A percentile compares a stretch with the other conserved stretches of the same genome.
phyloP scores from a whole-genome alignment of 2,888 invertebrate species.

The Tanytarsus gracilentus region DNA sequence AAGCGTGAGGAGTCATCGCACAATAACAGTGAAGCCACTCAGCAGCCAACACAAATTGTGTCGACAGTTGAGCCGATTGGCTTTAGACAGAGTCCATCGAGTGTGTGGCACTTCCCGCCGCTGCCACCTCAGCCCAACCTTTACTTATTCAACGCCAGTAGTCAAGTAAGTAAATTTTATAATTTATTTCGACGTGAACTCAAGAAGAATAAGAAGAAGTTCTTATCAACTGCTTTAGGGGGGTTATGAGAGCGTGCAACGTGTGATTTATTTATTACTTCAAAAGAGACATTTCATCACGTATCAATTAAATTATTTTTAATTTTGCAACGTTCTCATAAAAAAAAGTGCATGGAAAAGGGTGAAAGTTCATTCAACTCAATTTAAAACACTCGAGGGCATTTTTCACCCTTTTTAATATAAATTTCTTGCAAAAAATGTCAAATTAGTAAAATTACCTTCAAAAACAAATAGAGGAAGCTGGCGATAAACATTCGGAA shows the following conservation, averaged over 20 bases:
- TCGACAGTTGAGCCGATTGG: constrained; percentile 47
- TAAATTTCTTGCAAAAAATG: background rate
- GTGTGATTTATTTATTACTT: too few relatives aligned
- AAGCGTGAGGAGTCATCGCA: constrained; percentile 73
- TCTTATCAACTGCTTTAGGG: background rate
- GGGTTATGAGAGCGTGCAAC: too few relatives aligned
- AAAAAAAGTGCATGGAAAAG: background rate
- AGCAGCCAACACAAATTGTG: constrained; percentile 44
- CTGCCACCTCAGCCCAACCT: constrained; percentile 68
- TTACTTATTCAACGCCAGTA: constrained; percentile 53
- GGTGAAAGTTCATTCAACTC: constrained; percentile 25
- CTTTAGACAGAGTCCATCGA: constrained; percentile 55
- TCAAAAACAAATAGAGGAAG: background rate
- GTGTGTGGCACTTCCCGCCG: constrained; percentile 74
- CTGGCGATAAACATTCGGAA: too few relatives aligned
- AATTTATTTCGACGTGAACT: background rate
- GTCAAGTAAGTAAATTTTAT: constrained; percentile 56
- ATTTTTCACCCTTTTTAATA: background rate
- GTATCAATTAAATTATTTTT: background rate
- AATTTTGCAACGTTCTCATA: background rate
- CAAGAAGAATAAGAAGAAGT: background rate
- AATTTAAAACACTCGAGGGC: background rate
- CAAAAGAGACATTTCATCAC: background rate
- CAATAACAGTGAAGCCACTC: constrained; percentile 50
- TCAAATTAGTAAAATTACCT: background rate